Evolutionary conservation across 2,113 vertebrate genomes (phyloP).

Genomic region (Verasper variegatus): DNA sequence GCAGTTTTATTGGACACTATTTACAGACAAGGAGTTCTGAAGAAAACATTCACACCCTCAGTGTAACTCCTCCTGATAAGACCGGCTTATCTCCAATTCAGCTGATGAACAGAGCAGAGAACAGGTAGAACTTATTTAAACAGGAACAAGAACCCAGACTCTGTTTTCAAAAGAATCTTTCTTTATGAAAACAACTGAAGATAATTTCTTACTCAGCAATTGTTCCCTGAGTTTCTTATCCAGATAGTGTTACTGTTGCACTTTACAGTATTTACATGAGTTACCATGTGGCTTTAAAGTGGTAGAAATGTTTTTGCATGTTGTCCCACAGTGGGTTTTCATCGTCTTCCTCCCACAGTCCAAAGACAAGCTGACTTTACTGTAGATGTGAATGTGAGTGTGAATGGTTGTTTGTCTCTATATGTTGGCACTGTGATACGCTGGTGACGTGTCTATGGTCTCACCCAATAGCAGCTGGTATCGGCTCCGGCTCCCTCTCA

Average conservation of each 20-base stretch:
- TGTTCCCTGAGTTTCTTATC: too few species aligned
- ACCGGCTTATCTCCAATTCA: neutral
- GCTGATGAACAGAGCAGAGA: slow-evolving; percentile 5
- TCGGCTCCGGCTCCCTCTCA: neutral
- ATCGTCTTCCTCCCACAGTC: too few species aligned
- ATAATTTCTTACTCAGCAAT: neutral
- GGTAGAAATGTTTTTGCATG: too few species aligned
- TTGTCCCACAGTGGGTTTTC: too few species aligned
- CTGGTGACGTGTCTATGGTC: too few species aligned
- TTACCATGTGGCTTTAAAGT: neutral
- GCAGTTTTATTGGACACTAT: neutral
- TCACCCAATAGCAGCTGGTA: too few species aligned
- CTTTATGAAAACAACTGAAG: neutral
- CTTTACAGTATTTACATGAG: neutral
- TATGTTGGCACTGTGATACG: too few species aligned
- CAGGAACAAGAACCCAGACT: neutral
- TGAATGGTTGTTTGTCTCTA: too few species aligned
- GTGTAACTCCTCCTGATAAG: neutral
- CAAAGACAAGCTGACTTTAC: too few species aligned
- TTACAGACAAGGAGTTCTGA: neutral
- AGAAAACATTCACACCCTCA: slow-evolving; percentile 1
- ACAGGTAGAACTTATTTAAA: neutral
- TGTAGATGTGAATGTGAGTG: too few species aligned
- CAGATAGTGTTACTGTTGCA: neutral
- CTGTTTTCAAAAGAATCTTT: neutral